Evolutionary conservation across 2,797 vertebrate species (phyloP), one percentile per base, ranked within the genome.

Genomic region (Emys orbicularis): DNA sequence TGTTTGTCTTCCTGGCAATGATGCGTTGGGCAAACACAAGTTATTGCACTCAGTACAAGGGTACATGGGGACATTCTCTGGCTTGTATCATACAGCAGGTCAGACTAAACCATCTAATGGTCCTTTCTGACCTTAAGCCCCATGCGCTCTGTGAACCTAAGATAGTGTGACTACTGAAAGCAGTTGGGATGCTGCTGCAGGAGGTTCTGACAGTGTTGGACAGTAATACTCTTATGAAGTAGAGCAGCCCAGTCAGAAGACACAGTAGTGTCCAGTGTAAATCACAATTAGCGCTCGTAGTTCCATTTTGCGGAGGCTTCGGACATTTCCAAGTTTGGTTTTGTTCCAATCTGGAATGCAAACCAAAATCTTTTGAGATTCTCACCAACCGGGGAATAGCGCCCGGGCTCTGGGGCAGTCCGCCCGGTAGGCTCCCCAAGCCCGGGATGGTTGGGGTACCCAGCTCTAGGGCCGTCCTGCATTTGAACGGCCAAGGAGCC

Each of bases 81-180:
- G 83, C 10, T 44, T 6, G 31, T 2, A 2, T 12, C 31, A 19
- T 0, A 2, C 50, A 13, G 61, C 18, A 34, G 65, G 11, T 1
- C 13, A 37, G 54, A 57, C 37, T 25, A 25, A 37, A 11, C 2
- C 11, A 41, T 21, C 11, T 47, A 15, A 41, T 0, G 1, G 11
- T 23, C 53, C 37, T 47, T 7, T 12, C 53, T 29, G 37, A 9
- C 72, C 37, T 37, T 74, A 41, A 52, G n/a, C 37, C 65, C 47
- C 2, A 2, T 0, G 1, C 37, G 3, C 47, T 34, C 31, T 59
- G 2, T 0, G 1, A 21, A 21, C 37, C 57, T 5, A 1, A 29
- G 52, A 4, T 21, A 25, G 50, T 25, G 82, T 1, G 23, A 49
- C 9, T 52, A 13, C 56, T 3, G 56, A 50, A 37, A 16, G 81